Percentiles rank a stretch among this genome's conserved stretches.
Evolutionary conservation across 2,113 vertebrate genomes (phyloP).

Genomic region (Cyanoderma ruficeps): DNA sequence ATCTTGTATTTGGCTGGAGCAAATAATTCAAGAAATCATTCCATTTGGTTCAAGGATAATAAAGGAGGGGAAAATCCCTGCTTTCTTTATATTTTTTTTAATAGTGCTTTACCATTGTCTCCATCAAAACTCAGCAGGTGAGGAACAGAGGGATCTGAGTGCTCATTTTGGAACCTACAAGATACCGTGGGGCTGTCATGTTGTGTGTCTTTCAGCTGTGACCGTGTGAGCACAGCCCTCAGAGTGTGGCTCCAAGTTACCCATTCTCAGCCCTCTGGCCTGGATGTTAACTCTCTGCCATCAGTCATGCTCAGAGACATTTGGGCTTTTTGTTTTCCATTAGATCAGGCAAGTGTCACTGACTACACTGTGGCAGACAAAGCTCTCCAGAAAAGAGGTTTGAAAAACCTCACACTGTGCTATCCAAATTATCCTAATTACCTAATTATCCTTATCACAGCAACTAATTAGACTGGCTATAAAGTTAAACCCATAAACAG

Average conservation of each 20-base stretch:
- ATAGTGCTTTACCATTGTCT: fast-evolving
- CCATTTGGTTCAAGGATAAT: neutral
- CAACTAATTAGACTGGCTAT: conserved; percentile 37
- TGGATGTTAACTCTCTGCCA: neutral
- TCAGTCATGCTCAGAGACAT: neutral
- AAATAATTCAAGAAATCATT: neutral
- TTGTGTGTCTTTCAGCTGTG: neutral
- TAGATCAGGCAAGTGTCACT: neutral
- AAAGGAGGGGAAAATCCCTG: neutral
- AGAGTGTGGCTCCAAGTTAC: neutral
- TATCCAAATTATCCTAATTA: conserved; percentile 54
- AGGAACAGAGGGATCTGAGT: neutral
- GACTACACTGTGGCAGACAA: neutral
- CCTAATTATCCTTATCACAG: conserved; percentile 57
- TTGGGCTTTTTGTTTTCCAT: neutral
- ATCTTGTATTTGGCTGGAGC: neutral
- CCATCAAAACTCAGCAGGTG: neutral
- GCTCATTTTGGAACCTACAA: neutral
- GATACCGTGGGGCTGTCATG: neutral
- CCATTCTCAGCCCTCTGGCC: neutral
- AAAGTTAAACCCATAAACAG: conserved; percentile 46
- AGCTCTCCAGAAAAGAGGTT: conserved; percentile 25
- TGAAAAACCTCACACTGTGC: conserved; percentile 31
- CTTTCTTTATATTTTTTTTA: neutral
- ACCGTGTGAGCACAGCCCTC: neutral